Evolutionary conservation across 2,797 vertebrate species (phyloP), one percentile per base, ranked within the genome.

Genomic region (Pangasius larnaudii): DNA sequence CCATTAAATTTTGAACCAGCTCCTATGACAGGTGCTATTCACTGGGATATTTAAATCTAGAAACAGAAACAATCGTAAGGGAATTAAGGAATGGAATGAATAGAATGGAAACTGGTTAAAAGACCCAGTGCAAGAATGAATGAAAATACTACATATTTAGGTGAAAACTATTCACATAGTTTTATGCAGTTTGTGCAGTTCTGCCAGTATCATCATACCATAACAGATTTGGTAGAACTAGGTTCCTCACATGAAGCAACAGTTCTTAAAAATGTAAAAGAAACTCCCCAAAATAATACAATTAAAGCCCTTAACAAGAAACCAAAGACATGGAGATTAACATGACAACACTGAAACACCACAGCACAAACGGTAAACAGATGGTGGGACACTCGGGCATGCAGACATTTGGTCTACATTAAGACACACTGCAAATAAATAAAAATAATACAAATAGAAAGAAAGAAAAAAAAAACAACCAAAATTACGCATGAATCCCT

Each of bases 291-390:
- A 49, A 33, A 30, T 49, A 24, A 84, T 63, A 83, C 27, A 51
- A 33, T 49, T n/a, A 65, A 46, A 82, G 79, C 79, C 58, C 79
- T 82, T 63, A 63, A 46, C 36, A n/a, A 46, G 36, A 82, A 63
- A 39, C 63, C 27, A 82, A n/a, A 63, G 36, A 42, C 79, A 46
- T 63, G 24, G 1, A 63, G 6, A n/a, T 24, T 46, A 61, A 46
- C 6, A 3, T 9, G 36, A 42, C 9, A n/a, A 82, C 78, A 81
- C 33, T 53, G 46, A 27, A 39, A 59, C 53, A 39, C 56, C 51
- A 59, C 11, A 39, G 6, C n/a, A 59, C 10, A 56, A 24, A 78
- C 24, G 7, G 6, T 30, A 51, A 63, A 33, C 27, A 63, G 36
- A 56, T 5, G 58, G 51, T n/a, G 14, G n/a, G n/a, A 53, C 14